Evolutionary conservation across 2,797 vertebrate species (phyloP).

Genomic region (Betta splendens): DNA sequence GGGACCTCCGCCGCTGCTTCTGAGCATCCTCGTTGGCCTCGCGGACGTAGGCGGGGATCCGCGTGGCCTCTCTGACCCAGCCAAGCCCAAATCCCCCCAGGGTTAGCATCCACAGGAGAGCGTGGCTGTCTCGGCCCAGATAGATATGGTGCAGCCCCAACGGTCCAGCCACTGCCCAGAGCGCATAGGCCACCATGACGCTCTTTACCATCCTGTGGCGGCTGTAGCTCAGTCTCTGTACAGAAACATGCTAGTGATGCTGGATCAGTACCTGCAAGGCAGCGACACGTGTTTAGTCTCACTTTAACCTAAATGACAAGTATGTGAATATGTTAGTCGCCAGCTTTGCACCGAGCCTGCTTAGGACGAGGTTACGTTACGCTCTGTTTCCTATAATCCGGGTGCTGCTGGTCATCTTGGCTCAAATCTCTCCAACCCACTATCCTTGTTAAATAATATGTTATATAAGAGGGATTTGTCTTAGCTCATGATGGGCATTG

Average conservation of each 20-base stretch:
- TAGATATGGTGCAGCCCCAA: slow-evolving; percentile 92
- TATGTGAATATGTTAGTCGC: too few relatives aligned
- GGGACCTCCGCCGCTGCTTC: slow-evolving; percentile 17
- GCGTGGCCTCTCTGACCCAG: slow-evolving; percentile 87
- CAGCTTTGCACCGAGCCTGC: neutral
- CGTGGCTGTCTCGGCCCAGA: slow-evolving; percentile 90
- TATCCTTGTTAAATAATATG: slow-evolving; percentile 49
- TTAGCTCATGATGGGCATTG: slow-evolving; percentile 24
- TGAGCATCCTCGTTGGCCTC: slow-evolving; percentile 78
- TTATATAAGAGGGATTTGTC: slow-evolving; percentile 60
- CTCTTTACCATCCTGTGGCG: slow-evolving; percentile 75
- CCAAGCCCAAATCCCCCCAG: slow-evolving; percentile 87
- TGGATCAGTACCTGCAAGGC: slow-evolving; percentile 29
- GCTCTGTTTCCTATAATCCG: slow-evolving; percentile 4
- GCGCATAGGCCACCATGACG: slow-evolving; percentile 83
- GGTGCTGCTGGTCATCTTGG: slow-evolving; percentile 30
- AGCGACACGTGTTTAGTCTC: slow-evolving; percentile 3
- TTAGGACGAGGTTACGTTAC: neutral
- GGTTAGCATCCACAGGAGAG: slow-evolving; percentile 91
- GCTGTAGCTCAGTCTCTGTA: slow-evolving; percentile 33
- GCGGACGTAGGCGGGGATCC: slow-evolving; percentile 86
- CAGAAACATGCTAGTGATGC: slow-evolving; percentile 38
- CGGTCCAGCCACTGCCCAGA: slow-evolving; percentile 83
- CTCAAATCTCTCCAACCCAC: slow-evolving; percentile 32
- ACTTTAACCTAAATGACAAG: too few relatives aligned